Base-by-base conservation (phyloP, 1,140 invertebrate genomes). In the Heliconius himera region DNA sequence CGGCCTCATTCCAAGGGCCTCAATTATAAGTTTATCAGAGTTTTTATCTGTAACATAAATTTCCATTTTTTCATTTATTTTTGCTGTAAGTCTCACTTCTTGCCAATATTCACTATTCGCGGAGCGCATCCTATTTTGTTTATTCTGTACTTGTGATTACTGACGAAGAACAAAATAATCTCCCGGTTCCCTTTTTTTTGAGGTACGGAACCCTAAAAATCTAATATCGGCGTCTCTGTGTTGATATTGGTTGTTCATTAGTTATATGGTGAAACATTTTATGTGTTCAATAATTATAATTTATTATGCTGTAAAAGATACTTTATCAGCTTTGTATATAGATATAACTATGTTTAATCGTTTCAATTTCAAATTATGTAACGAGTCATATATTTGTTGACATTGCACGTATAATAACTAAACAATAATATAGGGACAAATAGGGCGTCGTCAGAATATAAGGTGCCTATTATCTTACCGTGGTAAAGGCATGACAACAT, bases 381-480 rank as follows among this genome's bases (percentile, higher is more conserved):
- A 73, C 36, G 36, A 26, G 9, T 13, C 36, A 73, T 73, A 41
- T 73, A 36, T 73, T 46, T 18, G 22, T n/a, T n/a, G 71, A 46
- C n/a, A 73, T 73, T 46, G 41, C 71, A 73, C 38, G 22, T 22
- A 46, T 74, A 29, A 74, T 74, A 51, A 33, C 41, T 74, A 74
- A n/a, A 51, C 41, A 51, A 51, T 51, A 74, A 74, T 74, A 51
- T 74, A 74, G 49, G 73, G 49, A 33, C 73, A 74, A 74, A 56
- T 70, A 70, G 36, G 38, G 75, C 38, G 60, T 70, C 56, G 33
- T 26, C 56, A 76, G 75, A 76, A 76, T 76, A 76, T 76, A 76
- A 76, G 75, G 75, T 46, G 75, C 60, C 38, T n/a, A 76, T 76
- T 76, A 76, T 22, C 36, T 76, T 76, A 76, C 70, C 60, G 22